Evolutionary conservation across 92 coral and sea anemone species (phyloP), one percentile per base, ranked within the genome.

Genomic region (Phenganax subtilis): DNA sequence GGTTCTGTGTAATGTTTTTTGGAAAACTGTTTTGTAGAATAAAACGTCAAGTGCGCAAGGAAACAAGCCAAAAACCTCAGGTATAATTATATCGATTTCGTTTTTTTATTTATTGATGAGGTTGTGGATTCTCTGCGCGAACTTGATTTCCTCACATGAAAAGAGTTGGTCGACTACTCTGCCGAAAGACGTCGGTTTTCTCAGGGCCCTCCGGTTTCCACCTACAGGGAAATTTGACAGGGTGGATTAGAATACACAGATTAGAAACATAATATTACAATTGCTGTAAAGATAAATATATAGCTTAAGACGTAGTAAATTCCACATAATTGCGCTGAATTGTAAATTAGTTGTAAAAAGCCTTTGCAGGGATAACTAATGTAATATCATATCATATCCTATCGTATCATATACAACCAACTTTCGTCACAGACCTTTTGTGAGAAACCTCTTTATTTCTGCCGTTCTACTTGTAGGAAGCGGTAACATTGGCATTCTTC

Each of bases 401-500:
- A 20, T 20, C 25, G 25, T 20, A 20, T 20, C 25, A 20, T 20
- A 20, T 20, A 20, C 25, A 20, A 20, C 25, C 25, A 59, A 59
- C 12, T 59, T 59, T 16, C 17, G 17, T 10, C 65, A 5, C 12
- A 59, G 17, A 12, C 5, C 17, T 27, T 10, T 59, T 59, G 14
- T 59, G 65, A 6, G 0, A 67, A 28, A 51, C 63, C 25, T 77
- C 57, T 72, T n/a, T 71, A 20, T 37, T 37, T 37, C 47, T 37
- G 47, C 47, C 47, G 47, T 37, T 37, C 3, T 61, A 28, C 20
- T 67, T 57, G 12, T 56, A 87, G 90, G 89, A 64, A 91, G 89
- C 76, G 96, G 96, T 55, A 80, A 88, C 61, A 64, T 87, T 28
- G 97, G 96, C 47, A 82, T 87, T 53, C 84, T 94, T 68, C 90